Evolutionary conservation across 2,888 invertebrate genomes (phyloP), one percentile per base, ranked within the genome.

Genomic region (Idaea aversata): DNA sequence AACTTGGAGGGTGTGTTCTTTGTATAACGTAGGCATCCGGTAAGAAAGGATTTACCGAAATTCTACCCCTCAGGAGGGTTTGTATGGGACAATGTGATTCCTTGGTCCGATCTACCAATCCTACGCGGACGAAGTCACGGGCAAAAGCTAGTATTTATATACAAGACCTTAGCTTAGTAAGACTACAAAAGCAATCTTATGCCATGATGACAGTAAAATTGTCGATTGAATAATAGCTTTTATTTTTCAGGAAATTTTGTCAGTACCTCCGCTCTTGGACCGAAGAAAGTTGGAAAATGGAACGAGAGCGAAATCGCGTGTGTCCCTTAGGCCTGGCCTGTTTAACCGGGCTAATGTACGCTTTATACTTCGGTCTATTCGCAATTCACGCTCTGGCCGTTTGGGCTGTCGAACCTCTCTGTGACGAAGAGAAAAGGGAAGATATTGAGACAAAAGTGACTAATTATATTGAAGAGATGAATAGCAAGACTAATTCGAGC

Each of bases 321-420:
- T 71, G 62, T 64, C 85, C 88, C 3, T 16, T 74, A 0, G 82
- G 67, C 0, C 82, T 90, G 34, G 89, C 83, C 2, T 47, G 66
- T 1, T 6, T 76, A 5, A 86, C 88, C 2, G 86, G 74, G 0
- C 15, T 79, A 15, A 75, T 88, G 60, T 90, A 91, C 87, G 63
- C 73, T 0, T 36, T 81, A 6, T 88, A 88, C 84, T 82, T 74
- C 71, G 72, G 65, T 0, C 76, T 88, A 57, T 83, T 76, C 75
- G 76, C 76, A 0, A 34, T 77, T 13, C 76, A 88, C 77, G 76
- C 82, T 5, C 65, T 81, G 0, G 78, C 84, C 0, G 71, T 85
- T 64, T 92, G 92, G 92, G 72, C 88, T 61, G 73, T 88, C 0
- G 88, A 88, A 73, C 91, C 92, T 10, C 78, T 90, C 2, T 78